Evolutionary conservation across 2,113 vertebrate species (phyloP).

Genomic region (Pleuronectes platessa): DNA sequence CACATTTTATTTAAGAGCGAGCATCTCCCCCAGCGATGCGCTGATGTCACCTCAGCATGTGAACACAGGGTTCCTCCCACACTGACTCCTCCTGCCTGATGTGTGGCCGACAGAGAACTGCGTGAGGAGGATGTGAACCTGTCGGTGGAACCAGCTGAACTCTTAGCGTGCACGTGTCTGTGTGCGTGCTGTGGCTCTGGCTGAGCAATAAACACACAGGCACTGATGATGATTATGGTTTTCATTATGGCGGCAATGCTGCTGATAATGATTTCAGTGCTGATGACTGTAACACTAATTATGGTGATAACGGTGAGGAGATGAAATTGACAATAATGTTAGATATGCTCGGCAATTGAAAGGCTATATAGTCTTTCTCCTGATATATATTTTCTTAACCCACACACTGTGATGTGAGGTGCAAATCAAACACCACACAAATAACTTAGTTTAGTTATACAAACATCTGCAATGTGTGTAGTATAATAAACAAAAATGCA

Average conservation of each 20-base stretch:
- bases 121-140: not conserved
- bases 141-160: not conserved
- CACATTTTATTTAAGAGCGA: conserved; percentile 27
- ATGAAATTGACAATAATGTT: not conserved
- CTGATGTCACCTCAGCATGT: conserved; percentile 46
- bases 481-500: not conserved
- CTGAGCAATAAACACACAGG: conserved; percentile 13
- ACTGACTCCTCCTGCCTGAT: conserved; percentile 22
- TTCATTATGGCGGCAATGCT: not conserved
- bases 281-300: conserved; percentile 9
- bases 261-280: conserved; percentile 6
- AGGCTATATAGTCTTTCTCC: not conserved
- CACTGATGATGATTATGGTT: conserved; percentile 31
- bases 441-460: not conserved
- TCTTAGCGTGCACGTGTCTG: not conserved
- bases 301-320: conserved; percentile 1
- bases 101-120: not conserved
- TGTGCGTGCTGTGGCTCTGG: not conserved
- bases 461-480: not conserved
- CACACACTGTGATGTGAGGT: not conserved
- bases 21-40: conserved; percentile 6
- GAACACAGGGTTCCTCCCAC: conserved; percentile 32
- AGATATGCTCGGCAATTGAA: not conserved
- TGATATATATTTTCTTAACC: not conserved
- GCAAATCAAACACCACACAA: not conserved